Percentiles rank a stretch among this genome's conserved stretches.
Conservation (phyloP, 1,140 invertebrate genomes). For the Bombus sylvicola region DNA sequence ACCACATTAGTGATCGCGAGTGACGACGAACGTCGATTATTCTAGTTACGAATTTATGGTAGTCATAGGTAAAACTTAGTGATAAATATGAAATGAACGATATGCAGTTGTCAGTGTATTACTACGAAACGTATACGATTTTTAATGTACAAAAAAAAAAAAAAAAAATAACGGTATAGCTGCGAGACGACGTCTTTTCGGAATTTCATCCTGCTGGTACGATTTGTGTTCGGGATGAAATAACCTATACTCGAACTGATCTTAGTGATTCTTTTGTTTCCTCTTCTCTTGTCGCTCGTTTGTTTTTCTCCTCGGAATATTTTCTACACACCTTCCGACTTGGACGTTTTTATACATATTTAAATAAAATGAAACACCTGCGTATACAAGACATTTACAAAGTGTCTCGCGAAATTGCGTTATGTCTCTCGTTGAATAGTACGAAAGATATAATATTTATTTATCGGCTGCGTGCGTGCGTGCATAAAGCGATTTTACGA, state of each 20-base stretch:
- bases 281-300: background rate
- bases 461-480: slow-evolving; percentile 52
- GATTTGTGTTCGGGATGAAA: slow-evolving; percentile 51
- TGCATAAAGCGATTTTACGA: slow-evolving; percentile 34
- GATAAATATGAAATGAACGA: slow-evolving; percentile 67
- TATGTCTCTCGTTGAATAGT: slow-evolving; percentile 33
- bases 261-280: background rate
- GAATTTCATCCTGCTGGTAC: slow-evolving; percentile 58
- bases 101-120: slow-evolving; percentile 81
- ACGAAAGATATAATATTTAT: slow-evolving; percentile 59
- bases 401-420: background rate
- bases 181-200: slow-evolving; percentile 32
- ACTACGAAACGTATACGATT: slow-evolving; percentile 82
- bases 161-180: slow-evolving; percentile 14
- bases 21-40: slow-evolving; percentile 72
- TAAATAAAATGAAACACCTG: slow-evolving; percentile 11
- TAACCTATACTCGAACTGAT: slow-evolving; percentile 32
- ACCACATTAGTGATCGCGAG: slow-evolving; percentile 50
- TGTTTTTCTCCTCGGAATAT: background rate
- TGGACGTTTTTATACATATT: slow-evolving; percentile 43
- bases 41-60: slow-evolving; percentile 82
- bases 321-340: slow-evolving; percentile 26
- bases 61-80: slow-evolving; percentile 71
- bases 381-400: background rate
- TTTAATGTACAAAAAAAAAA: slow-evolving; percentile 81